Evolutionary conservation across 2,888 invertebrate genomes (phyloP).

Genomic region (Idaea straminata): DNA sequence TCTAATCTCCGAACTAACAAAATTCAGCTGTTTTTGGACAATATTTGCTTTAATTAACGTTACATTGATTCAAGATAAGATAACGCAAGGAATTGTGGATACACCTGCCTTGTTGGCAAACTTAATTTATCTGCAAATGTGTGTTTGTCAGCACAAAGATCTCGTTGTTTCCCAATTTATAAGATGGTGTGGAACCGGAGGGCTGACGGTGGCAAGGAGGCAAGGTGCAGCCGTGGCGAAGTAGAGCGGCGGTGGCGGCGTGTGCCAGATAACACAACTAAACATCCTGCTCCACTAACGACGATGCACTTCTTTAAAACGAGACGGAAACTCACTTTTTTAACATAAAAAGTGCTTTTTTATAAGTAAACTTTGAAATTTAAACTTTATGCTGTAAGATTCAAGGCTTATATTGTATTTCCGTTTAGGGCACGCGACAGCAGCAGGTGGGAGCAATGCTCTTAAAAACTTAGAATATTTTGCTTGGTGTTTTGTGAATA

Average conservation of each 20-base stretch:
- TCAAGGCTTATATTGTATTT: slow-evolving; percentile 31
- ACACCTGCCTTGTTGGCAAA: slow-evolving; percentile 67
- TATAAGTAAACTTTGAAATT: slow-evolving; percentile 24
- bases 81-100: slow-evolving; percentile 18
- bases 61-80: slow-evolving; percentile 64
- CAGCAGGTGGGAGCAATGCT: slow-evolving; percentile 72
- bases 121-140: slow-evolving; percentile 63
- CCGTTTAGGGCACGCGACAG: slow-evolving; percentile 64
- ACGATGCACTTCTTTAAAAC: slow-evolving; percentile 57
- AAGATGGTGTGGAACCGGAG: slow-evolving; percentile 21
- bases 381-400: slow-evolving; percentile 11
- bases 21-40: slow-evolving; percentile 37
- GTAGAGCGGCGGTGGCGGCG: slow-evolving; percentile 69
- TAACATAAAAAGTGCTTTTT: slow-evolving; percentile 55
- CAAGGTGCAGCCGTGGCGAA: slow-evolving; percentile 48
- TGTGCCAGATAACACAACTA: slow-evolving; percentile 74
- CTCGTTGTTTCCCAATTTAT: slow-evolving; percentile 67
- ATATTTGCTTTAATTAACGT: slow-evolving; percentile 65
- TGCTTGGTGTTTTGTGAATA: slow-evolving; percentile 60
- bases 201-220: slow-evolving; percentile 46
- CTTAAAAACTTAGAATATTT: slow-evolving; percentile 70
- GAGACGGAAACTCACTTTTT: slow-evolving; percentile 60
- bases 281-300: slow-evolving; percentile 70
- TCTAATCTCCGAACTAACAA: slow-evolving; percentile 38
- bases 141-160: slow-evolving; percentile 52